Evolutionary conservation across 2,113 vertebrate species (phyloP), one percentile per base, ranked within the genome.

Genomic region (Aviceda subcristata): DNA sequence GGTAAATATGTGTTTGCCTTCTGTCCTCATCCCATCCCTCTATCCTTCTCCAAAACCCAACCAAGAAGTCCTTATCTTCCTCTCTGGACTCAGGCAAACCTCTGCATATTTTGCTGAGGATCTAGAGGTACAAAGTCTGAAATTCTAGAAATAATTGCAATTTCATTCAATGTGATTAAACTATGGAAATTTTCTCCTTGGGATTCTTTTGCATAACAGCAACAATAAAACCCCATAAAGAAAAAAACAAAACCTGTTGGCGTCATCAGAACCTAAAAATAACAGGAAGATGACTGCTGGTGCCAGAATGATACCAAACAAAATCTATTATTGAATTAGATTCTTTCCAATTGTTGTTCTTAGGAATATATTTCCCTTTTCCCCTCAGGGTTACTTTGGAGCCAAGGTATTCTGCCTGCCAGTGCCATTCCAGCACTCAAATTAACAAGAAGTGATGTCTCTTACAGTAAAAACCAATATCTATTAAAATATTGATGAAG

Each of bases 211-310:
- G 55, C 48, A 38, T 68, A 89, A 81, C 78, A 73, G 51, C 39
- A 90, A 78, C 77, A 71, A 84, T 77, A 91, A 95, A 92, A 89
- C 21, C 39, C 48, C 53, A 57, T 29, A 38, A 92, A 91, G 38
- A 41, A 67, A 74, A 83, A 55, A 93, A 48, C 55, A 90, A 94
- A 96, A 96, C 87, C 74, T 94, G 86, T 92, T 97, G 92, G 86
- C 89, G 53, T 96, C 95, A 97, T 95, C 95, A 73, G 73, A 93
- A 80, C 83, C 83, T 96, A 97, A 97, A 97, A 97, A 97, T 97
- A 97, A 82, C 81, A n/a, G 53, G 57, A 90, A 87, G 87, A 88
- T 82, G 71, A 87, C 62, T 96, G 79, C 82, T 87, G 96, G 94
- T 95, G 92, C 96, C 93, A 97, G 89, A 88, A 94, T 43, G 92